A percentile compares a stretch with the other conserved stretches of the same genome.
These are phyloP conservation scores for Clarias laeviceps DNA, from an alignment of 2,797 vertebrate species.

Conservation along the genomic window DNA sequence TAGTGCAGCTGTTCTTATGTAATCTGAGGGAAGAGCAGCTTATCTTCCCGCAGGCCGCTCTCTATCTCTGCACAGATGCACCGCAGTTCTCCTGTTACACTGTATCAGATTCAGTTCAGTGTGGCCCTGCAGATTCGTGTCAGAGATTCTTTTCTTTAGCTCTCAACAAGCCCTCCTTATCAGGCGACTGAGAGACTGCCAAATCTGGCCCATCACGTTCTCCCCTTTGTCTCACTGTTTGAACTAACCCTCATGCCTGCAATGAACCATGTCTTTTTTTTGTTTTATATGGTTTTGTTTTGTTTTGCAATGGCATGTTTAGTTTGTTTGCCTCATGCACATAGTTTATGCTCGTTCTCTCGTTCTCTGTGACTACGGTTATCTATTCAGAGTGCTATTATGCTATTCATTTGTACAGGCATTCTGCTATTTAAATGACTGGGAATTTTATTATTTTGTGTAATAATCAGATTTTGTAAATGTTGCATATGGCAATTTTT, in stretches of 20 bases:
- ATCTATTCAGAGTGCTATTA: neutral
- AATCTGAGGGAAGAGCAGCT: slow-evolving; percentile 67
- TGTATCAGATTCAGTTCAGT: slow-evolving; percentile 71
- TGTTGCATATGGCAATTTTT: neutral
- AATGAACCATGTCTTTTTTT: slow-evolving; percentile 55
- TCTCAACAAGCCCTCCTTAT: slow-evolving; percentile 78
- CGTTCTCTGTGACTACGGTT: slow-evolving; percentile 37
- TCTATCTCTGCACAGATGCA: slow-evolving; percentile 64
- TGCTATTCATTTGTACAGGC: slow-evolving; percentile 3
- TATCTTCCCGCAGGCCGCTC: slow-evolving; percentile 61
- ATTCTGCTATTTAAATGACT: slow-evolving; percentile 37
- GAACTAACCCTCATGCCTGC: slow-evolving; percentile 67
- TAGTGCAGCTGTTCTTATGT: slow-evolving; percentile 65
- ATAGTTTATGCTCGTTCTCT: slow-evolving; percentile 39
- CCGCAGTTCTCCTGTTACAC: slow-evolving; percentile 61
- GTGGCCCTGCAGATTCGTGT: slow-evolving; percentile 72
- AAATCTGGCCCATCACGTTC: slow-evolving; percentile 65
- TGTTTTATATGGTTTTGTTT: slow-evolving; percentile 34
- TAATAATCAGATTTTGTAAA: neutral
- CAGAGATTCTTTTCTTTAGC: slow-evolving; percentile 75
- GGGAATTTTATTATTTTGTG: slow-evolving; percentile 32
- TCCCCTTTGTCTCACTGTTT: slow-evolving; percentile 71
- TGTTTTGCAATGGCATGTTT: slow-evolving; percentile 30
- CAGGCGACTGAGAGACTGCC: slow-evolving; percentile 66
- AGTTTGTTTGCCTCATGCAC: slow-evolving; percentile 38